Percentiles rank a stretch among this genome's conserved stretches.
phyloP scores from a whole-genome alignment of 2,113 vertebrate species.

The Melanerpes aurifrons region DNA sequence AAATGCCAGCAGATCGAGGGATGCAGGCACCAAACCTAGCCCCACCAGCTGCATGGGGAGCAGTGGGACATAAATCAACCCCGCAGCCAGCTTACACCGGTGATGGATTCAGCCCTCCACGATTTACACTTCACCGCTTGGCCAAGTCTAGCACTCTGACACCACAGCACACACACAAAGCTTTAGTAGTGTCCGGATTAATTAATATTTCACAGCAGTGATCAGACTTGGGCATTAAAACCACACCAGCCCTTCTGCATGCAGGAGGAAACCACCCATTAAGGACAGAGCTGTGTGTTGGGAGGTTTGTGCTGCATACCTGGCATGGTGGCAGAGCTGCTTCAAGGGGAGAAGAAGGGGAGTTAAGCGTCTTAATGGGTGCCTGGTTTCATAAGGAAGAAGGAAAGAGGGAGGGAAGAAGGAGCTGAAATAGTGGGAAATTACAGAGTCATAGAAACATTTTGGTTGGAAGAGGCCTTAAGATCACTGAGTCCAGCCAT shows the following conservation, averaged over 20 bases:
- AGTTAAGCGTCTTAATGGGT: background rate
- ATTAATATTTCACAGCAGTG: slow-evolving; percentile 24
- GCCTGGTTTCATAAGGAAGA: background rate
- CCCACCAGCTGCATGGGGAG: background rate
- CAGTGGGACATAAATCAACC: background rate
- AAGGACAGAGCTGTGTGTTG: background rate
- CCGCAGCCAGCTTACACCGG: background rate
- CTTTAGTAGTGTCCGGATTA: background rate
- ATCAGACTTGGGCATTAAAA: background rate
- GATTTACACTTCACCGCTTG: background rate
- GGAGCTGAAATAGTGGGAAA: too few species aligned
- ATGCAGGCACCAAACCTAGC: background rate
- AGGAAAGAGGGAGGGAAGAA: too few species aligned
- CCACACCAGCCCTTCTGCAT: background rate
- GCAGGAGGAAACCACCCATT: background rate
- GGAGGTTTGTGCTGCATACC: background rate
- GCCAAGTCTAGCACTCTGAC: background rate
- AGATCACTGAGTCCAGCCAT: too few species aligned
- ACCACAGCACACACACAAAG: background rate
- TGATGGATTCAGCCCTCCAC: background rate
- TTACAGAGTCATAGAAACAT: too few species aligned
- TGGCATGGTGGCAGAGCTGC: background rate
- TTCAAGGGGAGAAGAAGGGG: background rate
- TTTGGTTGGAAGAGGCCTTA: background rate
- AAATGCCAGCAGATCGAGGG: background rate